phyloP scores from a whole-genome alignment of 1,140 invertebrate genomes.

The Trichomalopsis sarcophagae region DNA sequence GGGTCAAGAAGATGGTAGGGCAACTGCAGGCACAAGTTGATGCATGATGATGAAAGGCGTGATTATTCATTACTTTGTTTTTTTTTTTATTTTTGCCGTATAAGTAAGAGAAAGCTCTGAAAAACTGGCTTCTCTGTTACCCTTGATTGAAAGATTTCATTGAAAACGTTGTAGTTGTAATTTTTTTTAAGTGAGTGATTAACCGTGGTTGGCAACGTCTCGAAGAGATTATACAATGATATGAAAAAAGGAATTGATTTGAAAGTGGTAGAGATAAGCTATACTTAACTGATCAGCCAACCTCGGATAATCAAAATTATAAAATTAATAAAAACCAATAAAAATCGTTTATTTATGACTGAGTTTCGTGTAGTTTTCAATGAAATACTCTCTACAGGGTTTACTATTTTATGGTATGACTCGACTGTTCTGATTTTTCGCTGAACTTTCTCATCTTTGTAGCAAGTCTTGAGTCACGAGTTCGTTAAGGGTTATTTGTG shows the following conservation, averaged over 20 bases:
- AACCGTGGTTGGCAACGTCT: background rate
- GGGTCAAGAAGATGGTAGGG: constrained; percentile 72
- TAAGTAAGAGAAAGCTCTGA: background rate
- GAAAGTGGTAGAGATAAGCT: background rate
- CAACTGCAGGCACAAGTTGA: constrained; percentile 70
- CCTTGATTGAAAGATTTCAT: background rate
- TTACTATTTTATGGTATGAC: constrained; percentile 24
- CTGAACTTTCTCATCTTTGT: constrained; percentile 41
- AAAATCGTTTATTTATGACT: constrained; percentile 27
- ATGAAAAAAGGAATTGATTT: background rate
- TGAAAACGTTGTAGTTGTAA: background rate
- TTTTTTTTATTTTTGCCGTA: background rate
- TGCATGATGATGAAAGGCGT: constrained; percentile 52
- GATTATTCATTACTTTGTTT: background rate
- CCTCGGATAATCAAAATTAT: background rate
- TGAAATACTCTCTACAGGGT: background rate
- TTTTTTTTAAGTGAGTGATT: background rate
- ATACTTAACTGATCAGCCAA: background rate
- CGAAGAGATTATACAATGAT: background rate
- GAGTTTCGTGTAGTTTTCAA: constrained; percentile 12
- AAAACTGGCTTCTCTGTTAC: background rate
- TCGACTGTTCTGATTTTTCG: constrained; percentile 38
- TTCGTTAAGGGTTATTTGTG: constrained; percentile 20
- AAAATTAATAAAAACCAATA: background rate
- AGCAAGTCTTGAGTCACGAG: constrained; percentile 37